Base-by-base conservation (phyloP, 2,113 vertebrate species). In the Chelonoidis abingdonii region DNA sequence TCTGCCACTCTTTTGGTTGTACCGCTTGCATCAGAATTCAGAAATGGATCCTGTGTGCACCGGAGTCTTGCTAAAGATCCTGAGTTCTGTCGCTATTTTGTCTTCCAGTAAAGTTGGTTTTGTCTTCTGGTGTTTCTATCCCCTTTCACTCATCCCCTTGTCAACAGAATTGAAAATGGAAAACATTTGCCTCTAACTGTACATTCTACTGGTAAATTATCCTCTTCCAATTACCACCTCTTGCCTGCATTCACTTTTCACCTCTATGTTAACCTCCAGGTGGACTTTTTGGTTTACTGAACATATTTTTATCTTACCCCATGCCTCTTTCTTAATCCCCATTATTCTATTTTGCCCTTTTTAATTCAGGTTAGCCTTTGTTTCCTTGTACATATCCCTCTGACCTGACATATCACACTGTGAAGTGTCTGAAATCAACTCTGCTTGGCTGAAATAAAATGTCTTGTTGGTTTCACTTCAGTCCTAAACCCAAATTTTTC, bases 381-480 rank as follows among this genome's bases (percentile, higher is more conserved):
- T 88, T 90, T 56, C 41, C 38, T 92, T 90, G 83, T 90, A 62
- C 14, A 86, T 91, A 89, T 80, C 88, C 56, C 95, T 94, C 65
- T 21, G 21, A 72, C n/a, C 19, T 38, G 35, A 38, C 65, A 38
- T 22, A 35, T 4, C 19, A 10, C 19, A 10, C n/a, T 21, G 17
- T 69, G 9, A 72, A 72, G 19, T 72, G n/a, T 72, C 19, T 72
- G 35, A 38, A 38, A 72, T n/a, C 35, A 38, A 10, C 35, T 38
- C 65, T 72, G 35, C 17, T 69, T 69, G n/a, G 35, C 4, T 72
- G 13, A 80, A 80, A 47, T 81, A n/a, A 81, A 53, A 53, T 86
- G 62, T 80, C 80, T 0, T 24, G 1, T 80, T 79, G 91, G 78
- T 80, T 87, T 0, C 27, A 35, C 31, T 79, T 93, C 81, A 3